Percentiles rank a stretch among this genome's conserved stretches.
Conservation (phyloP, 2,888 invertebrate genomes). For the Coenonympha arcania region DNA sequence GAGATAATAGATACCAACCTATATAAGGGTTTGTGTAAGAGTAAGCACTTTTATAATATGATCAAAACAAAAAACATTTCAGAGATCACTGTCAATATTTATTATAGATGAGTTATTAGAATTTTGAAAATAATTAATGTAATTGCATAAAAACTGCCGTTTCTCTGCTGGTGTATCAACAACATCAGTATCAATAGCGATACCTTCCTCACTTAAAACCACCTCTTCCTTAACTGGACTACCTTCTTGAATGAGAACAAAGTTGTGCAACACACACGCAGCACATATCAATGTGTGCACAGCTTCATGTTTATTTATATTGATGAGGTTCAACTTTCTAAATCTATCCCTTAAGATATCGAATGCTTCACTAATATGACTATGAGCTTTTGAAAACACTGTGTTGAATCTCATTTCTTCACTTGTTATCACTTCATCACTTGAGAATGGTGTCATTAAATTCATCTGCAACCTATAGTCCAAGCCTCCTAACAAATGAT, state of each 20-base stretch:
- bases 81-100: too few relatives aligned
- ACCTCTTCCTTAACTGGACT: conserved; percentile 54
- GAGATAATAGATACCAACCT: too few relatives aligned
- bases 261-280: conserved; percentile 63
- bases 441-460: conserved; percentile 59
- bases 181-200: conserved; percentile 53
- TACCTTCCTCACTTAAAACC: conserved; percentile 52
- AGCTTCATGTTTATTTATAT: conserved; percentile 46
- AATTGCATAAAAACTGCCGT: conserved; percentile 64
- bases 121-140: conserved; percentile 56
- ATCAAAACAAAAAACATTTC: too few relatives aligned
- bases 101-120: conserved; percentile 10
- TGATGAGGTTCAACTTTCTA: conserved; percentile 54
- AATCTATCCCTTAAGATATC: conserved; percentile 57
- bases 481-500: conserved; percentile 60
- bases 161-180: conserved; percentile 58
- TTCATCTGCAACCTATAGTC: conserved; percentile 58
- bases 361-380: conserved; percentile 60
- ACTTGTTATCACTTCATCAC: conserved; percentile 56
- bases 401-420: conserved; percentile 70
- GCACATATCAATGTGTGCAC: conserved; percentile 49
- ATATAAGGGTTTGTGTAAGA: too few relatives aligned
- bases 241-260: conserved; percentile 61
- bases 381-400: conserved; percentile 54
- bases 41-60: too few relatives aligned